Conservation (phyloP, 35 echinoderm and acorn worm genomes). For the Lytechinus variegatus region DNA sequence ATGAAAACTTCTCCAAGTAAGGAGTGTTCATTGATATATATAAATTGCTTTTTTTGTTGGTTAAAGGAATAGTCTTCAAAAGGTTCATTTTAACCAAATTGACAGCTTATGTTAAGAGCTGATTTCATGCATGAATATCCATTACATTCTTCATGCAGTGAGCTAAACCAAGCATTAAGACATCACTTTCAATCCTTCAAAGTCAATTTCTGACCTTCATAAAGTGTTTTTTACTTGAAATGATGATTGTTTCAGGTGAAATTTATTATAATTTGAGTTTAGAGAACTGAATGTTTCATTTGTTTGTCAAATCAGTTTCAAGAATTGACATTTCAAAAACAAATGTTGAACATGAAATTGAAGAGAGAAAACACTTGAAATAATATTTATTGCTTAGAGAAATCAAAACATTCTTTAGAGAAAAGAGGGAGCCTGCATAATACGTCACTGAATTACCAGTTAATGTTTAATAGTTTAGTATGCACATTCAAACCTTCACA, state of each 20-base stretch:
- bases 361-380: neutral
- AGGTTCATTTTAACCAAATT: neutral
- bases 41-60: too few species aligned
- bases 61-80: neutral
- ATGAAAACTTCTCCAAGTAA: too few species aligned
- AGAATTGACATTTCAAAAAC: neutral
- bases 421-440: too few species aligned
- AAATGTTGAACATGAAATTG: neutral
- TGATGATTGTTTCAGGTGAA: neutral
- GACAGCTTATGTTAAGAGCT: neutral
- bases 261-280: too few species aligned
- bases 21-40: too few species aligned
- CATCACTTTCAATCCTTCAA: neutral
- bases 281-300: too few species aligned
- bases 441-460: too few species aligned
- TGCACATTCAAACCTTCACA: too few species aligned
- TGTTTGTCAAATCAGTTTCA: too few species aligned
- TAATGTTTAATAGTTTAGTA: too few species aligned
- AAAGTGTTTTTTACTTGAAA: neutral
- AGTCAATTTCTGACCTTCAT: neutral
- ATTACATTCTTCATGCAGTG: neutral
- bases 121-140: neutral
- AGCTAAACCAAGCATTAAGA: neutral
- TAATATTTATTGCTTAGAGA: neutral
- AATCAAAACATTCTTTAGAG: too few species aligned